These are phyloP conservation scores for Sesia bembeciformis DNA, from an alignment of 2,888 invertebrate genomes.

Conservation along the genomic window DNA sequence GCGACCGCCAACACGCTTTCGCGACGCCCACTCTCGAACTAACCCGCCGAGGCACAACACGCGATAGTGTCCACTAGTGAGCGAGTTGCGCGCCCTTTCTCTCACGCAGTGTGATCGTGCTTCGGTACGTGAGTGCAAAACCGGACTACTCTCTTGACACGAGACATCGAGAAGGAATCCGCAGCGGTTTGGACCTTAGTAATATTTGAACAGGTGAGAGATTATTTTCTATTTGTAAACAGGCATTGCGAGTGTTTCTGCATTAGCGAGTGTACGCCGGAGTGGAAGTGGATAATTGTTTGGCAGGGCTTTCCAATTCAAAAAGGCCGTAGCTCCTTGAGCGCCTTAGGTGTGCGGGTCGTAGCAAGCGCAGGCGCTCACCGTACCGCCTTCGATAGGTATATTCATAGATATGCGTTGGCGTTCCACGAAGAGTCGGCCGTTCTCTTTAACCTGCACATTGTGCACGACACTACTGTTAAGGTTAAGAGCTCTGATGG, in stretches of 20 bases:
- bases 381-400: conserved; percentile 17
- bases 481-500: conserved; percentile 45
- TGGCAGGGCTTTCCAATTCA: conserved; percentile 34
- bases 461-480: conserved; percentile 22
- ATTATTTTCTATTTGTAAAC: conserved; percentile 17
- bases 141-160: conserved; percentile 64
- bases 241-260: conserved; percentile 43
- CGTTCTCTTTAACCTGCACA: conserved; percentile 23
- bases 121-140: conserved; percentile 69
- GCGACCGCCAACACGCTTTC: conserved; percentile 56
- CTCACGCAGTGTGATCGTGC: conserved; percentile 70
- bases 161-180: conserved; percentile 46
- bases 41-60: conserved; percentile 47
- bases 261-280: conserved; percentile 34
- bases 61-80: conserved; percentile 56
- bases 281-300: conserved; percentile 18
- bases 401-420: conserved; percentile 35
- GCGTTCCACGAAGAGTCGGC: conserved; percentile 27
- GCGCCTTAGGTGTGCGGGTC: conserved; percentile 15
- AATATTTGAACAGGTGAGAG: conserved; percentile 51
- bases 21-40: conserved; percentile 54
- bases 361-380: conserved; percentile 11
- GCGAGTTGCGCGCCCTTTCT: conserved; percentile 68
- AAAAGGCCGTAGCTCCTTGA: conserved; percentile 32
- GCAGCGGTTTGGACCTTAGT: conserved; percentile 36